phyloP scores from a whole-genome alignment of 2,113 vertebrate species.

The Climacteris rufus region DNA sequence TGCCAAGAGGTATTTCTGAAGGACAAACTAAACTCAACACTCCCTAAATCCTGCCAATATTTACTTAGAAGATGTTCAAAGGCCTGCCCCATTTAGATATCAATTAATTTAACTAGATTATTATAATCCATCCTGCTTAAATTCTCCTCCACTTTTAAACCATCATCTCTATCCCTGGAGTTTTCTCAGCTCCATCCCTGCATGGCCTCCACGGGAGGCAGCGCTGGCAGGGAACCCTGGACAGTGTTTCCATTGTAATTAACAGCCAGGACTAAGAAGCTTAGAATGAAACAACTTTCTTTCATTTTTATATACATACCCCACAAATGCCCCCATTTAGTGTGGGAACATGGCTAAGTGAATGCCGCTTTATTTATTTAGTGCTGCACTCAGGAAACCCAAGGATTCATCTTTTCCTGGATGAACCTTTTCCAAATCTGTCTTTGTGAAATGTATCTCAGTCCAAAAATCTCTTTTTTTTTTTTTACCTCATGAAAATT shows the following conservation, averaged over 20 bases:
- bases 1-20: neutral
- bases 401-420: neutral
- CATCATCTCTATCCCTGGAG: neutral
- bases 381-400: neutral
- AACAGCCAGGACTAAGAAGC: neutral
- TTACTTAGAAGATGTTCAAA: neutral
- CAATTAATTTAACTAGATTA: neutral
- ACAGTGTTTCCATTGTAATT: rapidly evolving
- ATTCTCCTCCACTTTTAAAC: neutral
- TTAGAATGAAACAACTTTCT: neutral
- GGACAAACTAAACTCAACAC: neutral
- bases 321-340: rapidly evolving
- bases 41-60: neutral
- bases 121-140: neutral
- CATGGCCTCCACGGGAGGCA: neutral
- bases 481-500: neutral
- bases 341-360: rapidly evolving
- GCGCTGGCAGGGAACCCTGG: neutral
- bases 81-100: neutral
- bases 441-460: neutral
- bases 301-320: neutral
- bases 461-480: neutral
- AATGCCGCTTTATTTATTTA: neutral
- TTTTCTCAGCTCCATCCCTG: neutral
- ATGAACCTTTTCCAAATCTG: neutral